Conservation (phyloP, 2,113 vertebrate genomes). For the Oxyura jamaicensis region DNA sequence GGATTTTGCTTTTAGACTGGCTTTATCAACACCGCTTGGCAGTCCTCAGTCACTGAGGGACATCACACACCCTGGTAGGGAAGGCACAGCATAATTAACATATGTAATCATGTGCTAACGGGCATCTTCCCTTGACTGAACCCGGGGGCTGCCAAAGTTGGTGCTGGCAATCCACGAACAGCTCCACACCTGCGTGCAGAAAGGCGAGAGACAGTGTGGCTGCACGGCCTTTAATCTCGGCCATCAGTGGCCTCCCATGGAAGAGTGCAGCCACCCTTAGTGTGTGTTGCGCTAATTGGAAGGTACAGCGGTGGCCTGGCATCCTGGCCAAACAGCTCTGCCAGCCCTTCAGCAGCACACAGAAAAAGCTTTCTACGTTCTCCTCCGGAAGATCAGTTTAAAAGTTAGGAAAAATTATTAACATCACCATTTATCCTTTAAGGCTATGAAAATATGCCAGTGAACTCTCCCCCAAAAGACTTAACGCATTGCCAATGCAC, state of each 20-base stretch:
- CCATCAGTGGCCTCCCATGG: neutral
- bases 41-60: neutral
- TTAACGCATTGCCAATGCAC: conserved; percentile 52
- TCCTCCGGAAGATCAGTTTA: conserved; percentile 29
- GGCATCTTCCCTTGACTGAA: neutral
- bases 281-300: conserved; percentile 57
- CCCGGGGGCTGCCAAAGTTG: fast-evolving
- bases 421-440: conserved; percentile 49
- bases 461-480: neutral
- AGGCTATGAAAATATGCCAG: conserved; percentile 61
- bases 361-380: conserved; percentile 21
- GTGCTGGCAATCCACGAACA: neutral
- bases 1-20: neutral
- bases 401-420: conserved; percentile 59
- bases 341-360: neutral
- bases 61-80: neutral
- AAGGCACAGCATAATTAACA: neutral
- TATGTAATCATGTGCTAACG: neutral
- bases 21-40: neutral
- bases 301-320: neutral
- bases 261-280: conserved; percentile 7
- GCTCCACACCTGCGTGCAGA: neutral
- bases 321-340: conserved; percentile 50
- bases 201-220: neutral
- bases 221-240: neutral